Conservation (phyloP, 2,888 invertebrate genomes). For the Agonopterix alstromeriana region DNA sequence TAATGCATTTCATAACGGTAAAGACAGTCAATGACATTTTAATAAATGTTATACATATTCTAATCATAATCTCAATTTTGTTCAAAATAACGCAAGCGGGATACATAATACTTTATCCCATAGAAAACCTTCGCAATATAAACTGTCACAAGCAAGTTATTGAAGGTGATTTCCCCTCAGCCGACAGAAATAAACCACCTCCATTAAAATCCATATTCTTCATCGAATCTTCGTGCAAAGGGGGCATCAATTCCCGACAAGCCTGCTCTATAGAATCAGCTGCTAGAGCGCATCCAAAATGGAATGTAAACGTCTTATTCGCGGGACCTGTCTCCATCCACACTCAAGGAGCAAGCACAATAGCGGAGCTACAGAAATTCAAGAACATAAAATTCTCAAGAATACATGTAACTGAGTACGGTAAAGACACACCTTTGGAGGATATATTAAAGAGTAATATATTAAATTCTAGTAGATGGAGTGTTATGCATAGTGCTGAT, state of each 20-base stretch:
- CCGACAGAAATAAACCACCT: constrained; percentile 15
- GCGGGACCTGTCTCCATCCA: neutral
- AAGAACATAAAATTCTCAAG: constrained; percentile 69
- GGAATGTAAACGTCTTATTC: constrained; percentile 56
- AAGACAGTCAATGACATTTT: no score
- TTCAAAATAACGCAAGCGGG: no score
- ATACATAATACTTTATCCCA: no score
- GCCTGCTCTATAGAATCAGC: constrained; percentile 36
- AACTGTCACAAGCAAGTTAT: no score
- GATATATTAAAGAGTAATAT: no score
- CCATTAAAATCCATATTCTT: constrained; percentile 73
- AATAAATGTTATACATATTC: no score
- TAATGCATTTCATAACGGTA: no score
- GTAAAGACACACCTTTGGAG: constrained; percentile 62
- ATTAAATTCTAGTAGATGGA: no score
- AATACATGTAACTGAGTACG: constrained; percentile 68
- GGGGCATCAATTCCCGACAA: constrained; percentile 63
- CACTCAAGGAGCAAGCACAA: neutral
- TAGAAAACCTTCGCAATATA: no score
- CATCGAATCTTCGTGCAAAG: constrained; percentile 77
- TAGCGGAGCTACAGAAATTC: constrained; percentile 42
- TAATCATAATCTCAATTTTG: no score
- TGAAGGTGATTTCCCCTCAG: neutral
- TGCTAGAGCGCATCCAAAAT: constrained; percentile 72
- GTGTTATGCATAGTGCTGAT: no score